Percentiles rank a stretch among this genome's conserved stretches.
These are phyloP conservation scores for Denticeps clupeoides DNA, from an alignment of 2,797 vertebrate species.

Conservation along the genomic window DNA sequence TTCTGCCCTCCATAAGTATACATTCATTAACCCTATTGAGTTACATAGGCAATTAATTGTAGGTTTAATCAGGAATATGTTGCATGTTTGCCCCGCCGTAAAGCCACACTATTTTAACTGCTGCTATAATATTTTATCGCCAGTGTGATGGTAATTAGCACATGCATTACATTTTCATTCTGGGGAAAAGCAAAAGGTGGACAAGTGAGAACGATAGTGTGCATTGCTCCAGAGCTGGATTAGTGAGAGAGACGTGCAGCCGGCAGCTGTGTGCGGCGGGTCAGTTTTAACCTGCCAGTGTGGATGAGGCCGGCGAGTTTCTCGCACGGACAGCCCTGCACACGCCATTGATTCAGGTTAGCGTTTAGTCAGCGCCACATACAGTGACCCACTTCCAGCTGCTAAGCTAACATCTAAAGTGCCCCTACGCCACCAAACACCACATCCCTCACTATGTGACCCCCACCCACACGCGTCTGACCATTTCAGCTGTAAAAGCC, in stretches of 20 bases:
- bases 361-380: constrained; percentile 2
- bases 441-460: background rate
- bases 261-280: constrained; percentile 13
- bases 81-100: no score
- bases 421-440: background rate
- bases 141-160: no score
- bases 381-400: constrained; percentile 6
- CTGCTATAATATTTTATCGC: no score
- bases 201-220: background rate
- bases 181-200: background rate
- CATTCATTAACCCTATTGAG: background rate
- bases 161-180: no score
- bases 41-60: background rate
- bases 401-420: background rate
- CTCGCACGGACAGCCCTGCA: background rate
- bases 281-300: constrained; percentile 19
- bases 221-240: background rate
- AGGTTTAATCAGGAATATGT: no score
- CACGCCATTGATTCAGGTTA: constrained; percentile 10
- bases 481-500: constrained; percentile 13
- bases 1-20: background rate
- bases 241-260: constrained; percentile 2
- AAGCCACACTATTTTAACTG: no score
- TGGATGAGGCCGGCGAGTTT: constrained; percentile 5
- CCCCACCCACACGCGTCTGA: constrained; percentile 4